Evolutionary conservation across 2,888 invertebrate genomes (phyloP), one percentile per base, ranked within the genome.

Genomic region (Ochropleura plecta): DNA sequence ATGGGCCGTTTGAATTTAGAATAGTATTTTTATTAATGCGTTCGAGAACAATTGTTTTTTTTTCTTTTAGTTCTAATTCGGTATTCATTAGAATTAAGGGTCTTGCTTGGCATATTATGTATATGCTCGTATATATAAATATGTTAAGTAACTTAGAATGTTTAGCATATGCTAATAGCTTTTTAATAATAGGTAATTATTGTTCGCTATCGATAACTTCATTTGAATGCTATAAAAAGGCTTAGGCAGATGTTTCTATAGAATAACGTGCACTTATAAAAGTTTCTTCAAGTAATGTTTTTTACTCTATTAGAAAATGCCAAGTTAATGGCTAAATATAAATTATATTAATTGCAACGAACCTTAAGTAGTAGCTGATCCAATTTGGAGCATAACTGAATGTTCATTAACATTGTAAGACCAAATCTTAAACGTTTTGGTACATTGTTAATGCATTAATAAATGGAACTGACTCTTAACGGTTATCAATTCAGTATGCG

Each of bases 1-100:
- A 96, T 96, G 94, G 95, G 92, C 94, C 93, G 94, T 96, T 96
- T 95, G 96, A 96, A 96, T 96, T 96, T 96, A 96, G 95, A 96
- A 96, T 96, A 94, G 94, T 93, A 94, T 96, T 96, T 96, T 96
- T 95, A 94, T 93, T 93, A 94, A 93, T 93, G 92, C 92, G 91
- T 94, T 94, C 90, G 91, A 92, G 93, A 94, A 95, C 94, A 94
- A 95, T 95, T 89, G n/a, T 84, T 90, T 90, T 92, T 92, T 93
- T 92, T 90, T 90, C 88, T 87, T 89, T 89, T 78, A 66, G 57
- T 89, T 90, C 89, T 86, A 87, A 85, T 84, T 74, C 78, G 60
- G 69, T 81, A 65, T 83, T 85, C 77, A 78, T 74, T 85, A 71
- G 78, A 77, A 76, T 76, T 78, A 85, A 74, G 81, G 78, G 78